These are phyloP conservation scores for Neolamprologus hecqui DNA, from an alignment of 2,113 vertebrate species.

Conservation along the genomic window DNA sequence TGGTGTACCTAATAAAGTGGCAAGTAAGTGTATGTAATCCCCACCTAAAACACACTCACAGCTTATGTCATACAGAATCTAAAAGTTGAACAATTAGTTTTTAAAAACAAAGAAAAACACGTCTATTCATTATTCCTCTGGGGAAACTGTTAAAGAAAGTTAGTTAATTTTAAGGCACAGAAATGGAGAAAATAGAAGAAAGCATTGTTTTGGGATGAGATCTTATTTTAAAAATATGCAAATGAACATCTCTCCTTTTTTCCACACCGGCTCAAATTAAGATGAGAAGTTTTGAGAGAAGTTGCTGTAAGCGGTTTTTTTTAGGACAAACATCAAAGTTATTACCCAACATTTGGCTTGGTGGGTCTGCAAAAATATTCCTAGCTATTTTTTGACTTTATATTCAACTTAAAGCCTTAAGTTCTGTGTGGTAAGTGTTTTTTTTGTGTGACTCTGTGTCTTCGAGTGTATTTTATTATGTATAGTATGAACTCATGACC, in stretches of 20 bases:
- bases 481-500: background rate
- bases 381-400: background rate
- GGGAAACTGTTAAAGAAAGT: background rate
- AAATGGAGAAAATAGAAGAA: background rate
- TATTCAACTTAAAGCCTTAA: background rate
- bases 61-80: background rate
- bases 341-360: background rate
- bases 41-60: background rate
- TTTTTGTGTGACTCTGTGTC: background rate
- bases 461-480: background rate
- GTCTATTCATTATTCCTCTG: background rate
- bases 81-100: background rate
- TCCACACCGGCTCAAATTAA: background rate
- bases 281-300: background rate
- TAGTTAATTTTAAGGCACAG: background rate
- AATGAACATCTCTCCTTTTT: background rate
- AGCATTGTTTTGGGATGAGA: background rate
- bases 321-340: background rate
- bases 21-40: background rate
- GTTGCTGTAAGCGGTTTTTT: background rate
- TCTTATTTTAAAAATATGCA: background rate
- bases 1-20: background rate
- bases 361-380: background rate
- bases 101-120: background rate
- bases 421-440: rapidly evolving